phyloP scores from a whole-genome alignment of 2,113 vertebrate genomes.

The Acinonyx jubatus region DNA sequence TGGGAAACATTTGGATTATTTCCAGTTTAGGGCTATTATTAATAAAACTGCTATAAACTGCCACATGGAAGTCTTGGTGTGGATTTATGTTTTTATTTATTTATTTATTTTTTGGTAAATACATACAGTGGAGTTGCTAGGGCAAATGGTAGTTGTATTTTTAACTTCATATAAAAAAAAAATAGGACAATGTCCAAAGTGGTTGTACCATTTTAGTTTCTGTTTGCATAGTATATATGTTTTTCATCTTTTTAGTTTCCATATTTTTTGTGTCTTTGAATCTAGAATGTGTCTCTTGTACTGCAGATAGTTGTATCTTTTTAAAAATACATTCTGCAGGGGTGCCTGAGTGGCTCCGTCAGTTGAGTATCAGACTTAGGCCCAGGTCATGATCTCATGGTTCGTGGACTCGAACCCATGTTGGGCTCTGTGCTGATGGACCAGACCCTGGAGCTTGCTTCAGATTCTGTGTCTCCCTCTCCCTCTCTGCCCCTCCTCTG shows the following conservation, averaged over 20 bases:
- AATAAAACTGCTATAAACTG: conserved; percentile 11
- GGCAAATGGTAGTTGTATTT: background rate
- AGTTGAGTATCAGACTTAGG: background rate
- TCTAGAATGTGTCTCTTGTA: background rate
- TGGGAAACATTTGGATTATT: conserved; percentile 36
- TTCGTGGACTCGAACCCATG: background rate
- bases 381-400: background rate
- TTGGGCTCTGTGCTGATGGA: background rate
- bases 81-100: background rate
- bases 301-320: background rate
- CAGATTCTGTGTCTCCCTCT: background rate
- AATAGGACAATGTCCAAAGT: conserved; percentile 1
- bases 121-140: background rate
- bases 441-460: background rate
- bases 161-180: background rate
- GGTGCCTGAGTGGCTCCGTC: background rate
- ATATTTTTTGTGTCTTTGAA: background rate
- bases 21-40: background rate
- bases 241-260: background rate
- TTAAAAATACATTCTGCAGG: background rate
- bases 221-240: background rate
- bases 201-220: background rate
- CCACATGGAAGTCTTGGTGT: background rate
- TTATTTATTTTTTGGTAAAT: conserved; percentile 2
- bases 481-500: background rate